Base-by-base conservation (phyloP, 2,797 vertebrate species). In the Labeo calbasu region DNA sequence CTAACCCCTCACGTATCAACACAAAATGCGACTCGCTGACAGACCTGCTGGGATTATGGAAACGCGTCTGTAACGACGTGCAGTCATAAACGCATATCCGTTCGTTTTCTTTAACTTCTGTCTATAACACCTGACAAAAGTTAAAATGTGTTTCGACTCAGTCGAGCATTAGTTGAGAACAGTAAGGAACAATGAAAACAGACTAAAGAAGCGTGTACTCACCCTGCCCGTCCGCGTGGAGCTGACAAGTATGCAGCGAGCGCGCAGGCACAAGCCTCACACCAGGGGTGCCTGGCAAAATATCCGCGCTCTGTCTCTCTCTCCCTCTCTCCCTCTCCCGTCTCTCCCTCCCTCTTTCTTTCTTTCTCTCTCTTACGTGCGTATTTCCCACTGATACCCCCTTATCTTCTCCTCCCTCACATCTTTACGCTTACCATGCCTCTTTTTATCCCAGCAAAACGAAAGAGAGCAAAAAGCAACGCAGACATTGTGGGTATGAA, bases 211-310 rank as follows among this genome's bases (percentile, higher is more conserved):
- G 57, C 82, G 68, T 23, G 68, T 76, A 81, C 88, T 90, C 85
- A 89, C 89, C 89, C 82, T 89, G 84, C 59, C 71, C 81, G 85
- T 73, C 75, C 63, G 70, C 72, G 55, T 72, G 87, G 83, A 86
- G 80, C 84, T 55, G 86, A 85, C 83, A 66, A 77, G 85, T 87
- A 90, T 92, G 92, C 93, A 92, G 92, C 89, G 90, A 89, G 88
- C 91, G 91, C 91, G 90, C 83, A 91, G 91, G 88, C 88, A 90
- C 91, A 88, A 92, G 89, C 86, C 92, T 92, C 92, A 89, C 90
- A 90, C 89, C 89, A 87, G 88, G 91, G 89, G 91, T 88, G 87
- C 85, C 88, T 78, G 88, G 78, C 89, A 85, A 91, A 63, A 88
- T 83, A 81, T 85, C 80, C 70, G 83, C 80, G 79, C 81, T 65